These are phyloP conservation scores for Eupithecia insigniata DNA, from an alignment of 2,888 invertebrate genomes.

Conservation along the genomic window DNA sequence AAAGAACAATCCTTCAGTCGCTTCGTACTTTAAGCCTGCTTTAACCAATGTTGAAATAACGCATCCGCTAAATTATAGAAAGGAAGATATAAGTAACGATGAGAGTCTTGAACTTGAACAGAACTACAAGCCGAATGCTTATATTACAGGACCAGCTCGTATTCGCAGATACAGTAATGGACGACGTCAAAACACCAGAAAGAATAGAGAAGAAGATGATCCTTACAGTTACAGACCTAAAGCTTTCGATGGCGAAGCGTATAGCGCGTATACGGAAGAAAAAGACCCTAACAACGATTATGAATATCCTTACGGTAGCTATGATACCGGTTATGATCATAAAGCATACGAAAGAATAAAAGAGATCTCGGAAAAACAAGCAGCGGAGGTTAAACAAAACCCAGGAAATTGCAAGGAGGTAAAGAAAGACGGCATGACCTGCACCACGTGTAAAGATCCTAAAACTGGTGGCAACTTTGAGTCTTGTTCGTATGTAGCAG, in stretches of 20 bases:
- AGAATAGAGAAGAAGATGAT: constrained; percentile 69
- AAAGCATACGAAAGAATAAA: constrained; percentile 84
- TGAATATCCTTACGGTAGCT: constrained; percentile 76
- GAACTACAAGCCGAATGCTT: constrained; percentile 80
- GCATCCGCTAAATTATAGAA: constrained; percentile 75
- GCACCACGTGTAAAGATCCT: constrained; percentile 89
- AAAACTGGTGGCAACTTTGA: constrained; percentile 91
- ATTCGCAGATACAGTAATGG: constrained; percentile 80
- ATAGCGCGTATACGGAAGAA: constrained; percentile 76
- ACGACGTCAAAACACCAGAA: constrained; percentile 69
- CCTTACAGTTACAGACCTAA: constrained; percentile 83
- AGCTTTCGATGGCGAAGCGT: constrained; percentile 76
- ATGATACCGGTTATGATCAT: constrained; percentile 80
- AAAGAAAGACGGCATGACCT: constrained; percentile 86
- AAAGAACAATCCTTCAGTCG: constrained; percentile 75
- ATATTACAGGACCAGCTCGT: constrained; percentile 76
- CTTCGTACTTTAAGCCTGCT: constrained; percentile 76
- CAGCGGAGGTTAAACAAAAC: constrained; percentile 85
- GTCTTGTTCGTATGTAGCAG: constrained; percentile 90
- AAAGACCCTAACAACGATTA: constrained; percentile 74
- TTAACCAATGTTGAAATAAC: constrained; percentile 75
- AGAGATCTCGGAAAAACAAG: constrained; percentile 85
- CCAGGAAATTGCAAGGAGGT: constrained; percentile 87
- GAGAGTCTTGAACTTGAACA: constrained; percentile 67
- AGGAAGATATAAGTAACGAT: constrained; percentile 62